Evolutionary conservation across 2,888 invertebrate species (phyloP).

Genomic region (Caradrina kadenii): DNA sequence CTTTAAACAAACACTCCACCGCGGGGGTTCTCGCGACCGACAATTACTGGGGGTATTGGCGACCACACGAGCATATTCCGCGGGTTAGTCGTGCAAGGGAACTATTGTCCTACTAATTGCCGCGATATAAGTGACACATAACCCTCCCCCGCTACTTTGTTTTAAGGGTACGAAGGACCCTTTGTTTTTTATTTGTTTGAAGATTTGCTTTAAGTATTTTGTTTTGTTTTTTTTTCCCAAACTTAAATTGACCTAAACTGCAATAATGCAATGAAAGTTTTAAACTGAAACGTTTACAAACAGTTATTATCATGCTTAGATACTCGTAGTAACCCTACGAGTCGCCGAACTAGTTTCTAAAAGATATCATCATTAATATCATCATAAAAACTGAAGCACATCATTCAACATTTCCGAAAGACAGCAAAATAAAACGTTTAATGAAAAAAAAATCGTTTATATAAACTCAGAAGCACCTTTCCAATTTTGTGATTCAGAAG

Average conservation of each 20-base stretch:
- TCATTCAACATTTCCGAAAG: conserved; percentile 23
- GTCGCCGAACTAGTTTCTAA: neutral
- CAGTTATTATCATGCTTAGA: neutral
- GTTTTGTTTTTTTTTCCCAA: conserved; percentile 1
- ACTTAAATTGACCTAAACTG: no score
- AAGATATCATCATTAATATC: conserved; percentile 36
- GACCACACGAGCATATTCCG: conserved; percentile 74
- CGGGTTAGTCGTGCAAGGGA: conserved; percentile 68
- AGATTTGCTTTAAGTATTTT: conserved; percentile 4
- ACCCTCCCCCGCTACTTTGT: conserved; percentile 61
- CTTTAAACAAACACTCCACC: conserved; percentile 56
- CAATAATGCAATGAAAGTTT: no score
- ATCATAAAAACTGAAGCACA: conserved; percentile 32
- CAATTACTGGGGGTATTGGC: conserved; percentile 61
- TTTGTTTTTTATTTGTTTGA: conserved; percentile 38
- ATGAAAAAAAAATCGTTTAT: conserved; percentile 8
- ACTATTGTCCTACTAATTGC: conserved; percentile 70
- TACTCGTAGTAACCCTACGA: no score
- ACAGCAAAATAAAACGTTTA: conserved; percentile 21
- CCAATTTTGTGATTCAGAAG: conserved; percentile 48
- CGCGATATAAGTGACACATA: conserved; percentile 60
- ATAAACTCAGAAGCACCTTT: conserved; percentile 25
- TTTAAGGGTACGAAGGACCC: conserved; percentile 45
- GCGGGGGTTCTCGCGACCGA: conserved; percentile 47
- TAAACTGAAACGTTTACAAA: neutral